Evolutionary conservation across 1,140 invertebrate species (phyloP).

Genomic region (Belonocnema kinseyi): DNA sequence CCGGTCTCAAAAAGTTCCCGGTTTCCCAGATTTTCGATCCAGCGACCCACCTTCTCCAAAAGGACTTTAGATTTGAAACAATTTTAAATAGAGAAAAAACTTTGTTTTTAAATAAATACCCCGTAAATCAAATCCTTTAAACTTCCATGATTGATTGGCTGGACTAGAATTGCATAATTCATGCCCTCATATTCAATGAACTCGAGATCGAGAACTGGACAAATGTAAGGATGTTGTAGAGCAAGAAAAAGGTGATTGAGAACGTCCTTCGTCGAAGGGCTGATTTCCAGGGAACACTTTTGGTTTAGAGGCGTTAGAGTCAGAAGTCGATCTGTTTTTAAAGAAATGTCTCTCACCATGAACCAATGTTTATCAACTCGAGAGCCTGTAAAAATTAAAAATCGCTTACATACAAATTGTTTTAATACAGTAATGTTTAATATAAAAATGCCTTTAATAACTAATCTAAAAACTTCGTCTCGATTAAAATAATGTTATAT

Average conservation of each 20-base stretch:
- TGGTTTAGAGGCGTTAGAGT: conserved; percentile 83
- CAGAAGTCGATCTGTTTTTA: conserved; percentile 89
- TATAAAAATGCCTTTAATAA: not conserved
- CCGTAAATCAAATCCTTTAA: conserved; percentile 93
- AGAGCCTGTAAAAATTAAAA: conserved; percentile 77
- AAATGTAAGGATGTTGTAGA: conserved; percentile 94
- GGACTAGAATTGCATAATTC: conserved; percentile 82
- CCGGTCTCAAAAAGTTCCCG: no score
- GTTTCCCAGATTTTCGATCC: no score
- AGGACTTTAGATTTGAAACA: no score
- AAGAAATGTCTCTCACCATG: conserved; percentile 85
- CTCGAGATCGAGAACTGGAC: conserved; percentile 90
- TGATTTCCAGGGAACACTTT: conserved; percentile 76
- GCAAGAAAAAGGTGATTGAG: conserved; percentile 89
- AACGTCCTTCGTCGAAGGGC: conserved; percentile 77
- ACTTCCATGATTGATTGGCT: conserved; percentile 90
- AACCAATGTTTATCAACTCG: conserved; percentile 93
- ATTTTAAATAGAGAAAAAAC: no score
- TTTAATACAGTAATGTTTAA: not conserved
- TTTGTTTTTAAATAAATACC: conserved; percentile 70
- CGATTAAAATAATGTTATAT: no score
- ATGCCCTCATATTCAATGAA: conserved; percentile 76
- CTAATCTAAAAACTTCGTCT: no score
- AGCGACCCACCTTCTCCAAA: no score
- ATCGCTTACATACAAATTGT: no score